Conservation (phyloP, 2,113 vertebrate species). For the Perca flavescens region DNA sequence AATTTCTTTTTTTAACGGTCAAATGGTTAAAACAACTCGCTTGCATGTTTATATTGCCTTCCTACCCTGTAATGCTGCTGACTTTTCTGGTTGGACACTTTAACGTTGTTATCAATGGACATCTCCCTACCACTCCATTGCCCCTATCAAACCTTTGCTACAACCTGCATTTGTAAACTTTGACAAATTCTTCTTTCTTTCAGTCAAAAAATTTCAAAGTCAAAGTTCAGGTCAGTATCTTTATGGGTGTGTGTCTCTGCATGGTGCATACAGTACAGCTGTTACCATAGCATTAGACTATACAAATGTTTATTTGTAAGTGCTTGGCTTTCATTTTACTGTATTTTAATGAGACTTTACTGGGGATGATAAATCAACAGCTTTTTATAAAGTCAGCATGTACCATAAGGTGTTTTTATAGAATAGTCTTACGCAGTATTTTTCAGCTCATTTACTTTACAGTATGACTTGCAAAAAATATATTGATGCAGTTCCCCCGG, state of each 20-base stretch:
- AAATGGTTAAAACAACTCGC: background rate
- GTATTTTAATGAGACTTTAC: slow-evolving; percentile 65
- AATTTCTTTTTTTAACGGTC: too few relatives aligned
- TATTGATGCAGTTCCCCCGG: slow-evolving; percentile 55
- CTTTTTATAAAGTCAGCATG: slow-evolving; percentile 76
- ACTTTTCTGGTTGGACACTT: background rate
- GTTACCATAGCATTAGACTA: slow-evolving; percentile 24
- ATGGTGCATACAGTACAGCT: slow-evolving; percentile 13
- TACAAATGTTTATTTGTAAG: slow-evolving; percentile 31
- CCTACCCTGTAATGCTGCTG: background rate
- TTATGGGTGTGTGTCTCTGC: slow-evolving; percentile 32
- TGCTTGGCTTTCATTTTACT: slow-evolving; percentile 58
- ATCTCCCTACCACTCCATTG: background rate
- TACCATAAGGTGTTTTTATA: slow-evolving; percentile 66
- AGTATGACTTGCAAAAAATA: slow-evolving; percentile 70
- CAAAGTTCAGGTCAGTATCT: slow-evolving; percentile 97
- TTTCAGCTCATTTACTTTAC: slow-evolving; percentile 66
- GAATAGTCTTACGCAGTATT: slow-evolving; percentile 61
- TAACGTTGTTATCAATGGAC: background rate
- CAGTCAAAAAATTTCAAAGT: slow-evolving; percentile 98
- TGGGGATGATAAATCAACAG: slow-evolving; percentile 61
- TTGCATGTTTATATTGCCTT: background rate
- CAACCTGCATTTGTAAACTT: slow-evolving; percentile 29
- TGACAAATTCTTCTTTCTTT: slow-evolving; percentile 75
- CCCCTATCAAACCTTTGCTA: background rate